Evolutionary conservation across 1,140 invertebrate species (phyloP).

Genomic region (Trachymyrmex septentrionalis): DNA sequence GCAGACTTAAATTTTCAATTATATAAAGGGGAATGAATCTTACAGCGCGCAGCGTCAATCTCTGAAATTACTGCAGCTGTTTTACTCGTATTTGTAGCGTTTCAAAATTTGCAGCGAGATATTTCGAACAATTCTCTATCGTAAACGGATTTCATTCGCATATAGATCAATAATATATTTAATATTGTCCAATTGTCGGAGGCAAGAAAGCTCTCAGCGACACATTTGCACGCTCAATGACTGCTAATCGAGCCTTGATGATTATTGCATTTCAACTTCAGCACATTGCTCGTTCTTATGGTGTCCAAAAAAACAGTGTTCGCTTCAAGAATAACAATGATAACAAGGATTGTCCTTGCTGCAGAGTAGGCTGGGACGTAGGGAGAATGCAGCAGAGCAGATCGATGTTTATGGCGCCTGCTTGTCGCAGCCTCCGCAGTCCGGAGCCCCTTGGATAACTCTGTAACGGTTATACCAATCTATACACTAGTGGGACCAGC

Average conservation of each 20-base stretch:
- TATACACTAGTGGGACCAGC: neutral
- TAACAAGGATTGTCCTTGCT: slow-evolving; percentile 37
- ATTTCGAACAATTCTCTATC: neutral
- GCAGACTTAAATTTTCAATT: slow-evolving; percentile 38
- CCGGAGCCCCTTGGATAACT: slow-evolving; percentile 72
- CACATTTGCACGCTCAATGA: neutral
- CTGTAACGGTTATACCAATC: slow-evolving; percentile 44
- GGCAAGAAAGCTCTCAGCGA: neutral
- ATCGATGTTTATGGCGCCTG: slow-evolving; percentile 85
- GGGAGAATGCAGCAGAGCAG: slow-evolving; percentile 74
- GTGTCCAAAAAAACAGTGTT: neutral
- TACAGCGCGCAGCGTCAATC: neutral
- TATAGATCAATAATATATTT: neutral
- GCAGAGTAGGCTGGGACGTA: slow-evolving; percentile 24
- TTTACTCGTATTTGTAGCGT: neutral
- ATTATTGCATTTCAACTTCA: neutral
- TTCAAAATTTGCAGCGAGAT: neutral
- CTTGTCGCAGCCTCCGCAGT: slow-evolving; percentile 84
- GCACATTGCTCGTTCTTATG: neutral
- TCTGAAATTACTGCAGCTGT: slow-evolving; percentile 22
- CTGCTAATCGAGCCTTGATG: no score
- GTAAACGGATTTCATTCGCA: neutral
- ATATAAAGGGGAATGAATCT: neutral
- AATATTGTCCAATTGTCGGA: neutral
- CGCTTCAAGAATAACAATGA: neutral